Base-by-base conservation (phyloP, 1,140 invertebrate species). In the Pogonognathellus flavescens region DNA sequence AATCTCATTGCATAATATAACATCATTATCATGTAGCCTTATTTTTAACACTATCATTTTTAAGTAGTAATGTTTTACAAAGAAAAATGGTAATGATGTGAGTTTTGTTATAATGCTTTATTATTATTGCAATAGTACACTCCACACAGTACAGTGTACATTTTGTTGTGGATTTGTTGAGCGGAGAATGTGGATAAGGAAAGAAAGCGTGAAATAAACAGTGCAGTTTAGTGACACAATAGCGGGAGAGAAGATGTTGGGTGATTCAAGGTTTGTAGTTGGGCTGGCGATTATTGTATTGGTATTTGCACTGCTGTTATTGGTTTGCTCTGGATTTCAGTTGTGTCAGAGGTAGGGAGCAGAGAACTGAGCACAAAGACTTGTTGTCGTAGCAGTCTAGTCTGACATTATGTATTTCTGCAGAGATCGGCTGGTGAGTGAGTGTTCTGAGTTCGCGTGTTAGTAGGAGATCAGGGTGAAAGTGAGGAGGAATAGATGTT, bases 301-400 rank as follows among this genome's bases (percentile, higher is more conserved):
- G 70, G 70, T 76, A 76, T 76, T 76, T 76, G 70, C 70, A 76
- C 70, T 76, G 70, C 70, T 76, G 41, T 76, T 76, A 76, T 76
- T 76, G 70, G 70, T 76, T 76, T 76, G 70, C 70, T 49, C 14
- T 76, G 70, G 70, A 76, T 76, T 76, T 76, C 31, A 31, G 22
- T 76, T 16, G 41, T 76, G 70, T 76, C 70, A 76, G 70, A 76
- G 70, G 70, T 76, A 76, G 70, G 49, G 59, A 18, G 59, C 1
- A 57, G 31, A 41, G 31, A 6, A 41, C 31, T 41, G 25, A 76
- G 70, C 70, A 76, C 70, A 76, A 50, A 76, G 70, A 13, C 13
- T 76, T 76, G 70, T 76, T 16, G 66, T 49, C 31, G 31, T 41
- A 41, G 31, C 31, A 50, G 66, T 72, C 14, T 25, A 76, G 70